These are phyloP conservation scores for Agrypnia vestita DNA, from an alignment of 1,140 invertebrate species.

Conservation along the genomic window DNA sequence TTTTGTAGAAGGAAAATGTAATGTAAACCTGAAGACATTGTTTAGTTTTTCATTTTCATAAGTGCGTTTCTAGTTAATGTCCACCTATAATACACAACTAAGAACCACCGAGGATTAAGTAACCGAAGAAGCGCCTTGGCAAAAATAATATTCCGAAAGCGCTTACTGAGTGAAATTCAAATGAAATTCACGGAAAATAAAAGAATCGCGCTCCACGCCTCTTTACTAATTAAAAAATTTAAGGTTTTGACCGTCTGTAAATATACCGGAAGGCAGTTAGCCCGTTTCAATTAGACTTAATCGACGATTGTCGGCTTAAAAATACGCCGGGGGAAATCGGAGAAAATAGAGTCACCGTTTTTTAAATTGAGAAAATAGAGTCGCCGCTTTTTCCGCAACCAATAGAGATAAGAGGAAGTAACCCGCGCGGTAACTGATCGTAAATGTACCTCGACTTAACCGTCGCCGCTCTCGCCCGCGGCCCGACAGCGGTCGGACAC, in stretches of 20 bases:
- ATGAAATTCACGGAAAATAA: conserved; percentile 1
- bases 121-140: not conserved
- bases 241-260: conserved; percentile 38
- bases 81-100: not conserved
- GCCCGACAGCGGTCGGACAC: conserved; percentile 7
- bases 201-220: not conserved
- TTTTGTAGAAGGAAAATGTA: no score
- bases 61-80: not conserved
- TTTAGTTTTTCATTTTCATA: no score
- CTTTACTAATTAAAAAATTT: conserved; percentile 40
- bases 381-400: conserved; percentile 45
- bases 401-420: conserved; percentile 48
- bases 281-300: conserved; percentile 38
- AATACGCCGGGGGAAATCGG: not conserved
- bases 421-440: conserved; percentile 46
- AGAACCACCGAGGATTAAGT: not conserved
- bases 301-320: conserved; percentile 41
- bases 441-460: conserved; percentile 53
- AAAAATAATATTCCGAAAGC: not conserved
- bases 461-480: conserved; percentile 2
- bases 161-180: conserved; percentile 15
- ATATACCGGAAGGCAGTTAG: conserved; percentile 28
- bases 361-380: conserved; percentile 44
- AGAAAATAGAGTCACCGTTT: conserved; percentile 28
- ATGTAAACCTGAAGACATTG: no score